These are phyloP conservation scores for Pomacea canaliculata DNA, from an alignment of 2,888 invertebrate genomes.

Conservation along the genomic window DNA sequence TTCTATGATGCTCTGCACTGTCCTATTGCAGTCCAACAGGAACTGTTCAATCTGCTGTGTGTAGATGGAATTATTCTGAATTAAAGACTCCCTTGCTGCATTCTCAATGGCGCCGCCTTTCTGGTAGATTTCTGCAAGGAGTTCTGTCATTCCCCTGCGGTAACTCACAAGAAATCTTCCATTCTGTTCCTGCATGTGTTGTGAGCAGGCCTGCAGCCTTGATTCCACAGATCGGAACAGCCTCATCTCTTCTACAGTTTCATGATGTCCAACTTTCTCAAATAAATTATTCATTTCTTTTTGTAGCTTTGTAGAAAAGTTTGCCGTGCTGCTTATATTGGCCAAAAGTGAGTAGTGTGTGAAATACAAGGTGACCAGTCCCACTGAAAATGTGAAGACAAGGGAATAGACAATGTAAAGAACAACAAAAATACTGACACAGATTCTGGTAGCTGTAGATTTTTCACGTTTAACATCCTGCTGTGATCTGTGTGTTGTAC, in stretches of 20 bases:
- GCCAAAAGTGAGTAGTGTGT: conserved; percentile 45
- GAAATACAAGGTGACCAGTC: conserved; percentile 56
- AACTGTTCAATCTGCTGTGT: conserved; percentile 47
- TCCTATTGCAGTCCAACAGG: conserved; percentile 49
- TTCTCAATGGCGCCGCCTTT: conserved; percentile 43
- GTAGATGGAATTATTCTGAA: conserved; percentile 38
- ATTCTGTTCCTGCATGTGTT: conserved; percentile 47
- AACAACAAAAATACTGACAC: conserved; percentile 45
- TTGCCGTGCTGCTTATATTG: conserved; percentile 44
- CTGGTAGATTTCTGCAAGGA: conserved; percentile 41
- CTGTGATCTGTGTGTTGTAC: background rate
- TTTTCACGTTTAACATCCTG: conserved; percentile 14
- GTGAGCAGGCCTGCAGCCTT: conserved; percentile 52
- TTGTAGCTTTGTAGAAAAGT: conserved; percentile 52
- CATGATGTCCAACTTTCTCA: conserved; percentile 44
- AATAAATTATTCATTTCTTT: conserved; percentile 45
- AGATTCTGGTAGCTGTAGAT: conserved; percentile 1
- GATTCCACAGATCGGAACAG: conserved; percentile 46
- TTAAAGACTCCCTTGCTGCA: conserved; percentile 36
- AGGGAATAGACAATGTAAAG: conserved; percentile 58
- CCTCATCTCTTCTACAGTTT: conserved; percentile 44
- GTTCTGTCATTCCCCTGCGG: conserved; percentile 29
- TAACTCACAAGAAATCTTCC: conserved; percentile 38
- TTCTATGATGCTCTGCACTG: conserved; percentile 46
- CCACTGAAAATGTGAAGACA: conserved; percentile 58